Base-by-base conservation (phyloP, 1,140 invertebrate species). In the Octopus sinensis region DNA sequence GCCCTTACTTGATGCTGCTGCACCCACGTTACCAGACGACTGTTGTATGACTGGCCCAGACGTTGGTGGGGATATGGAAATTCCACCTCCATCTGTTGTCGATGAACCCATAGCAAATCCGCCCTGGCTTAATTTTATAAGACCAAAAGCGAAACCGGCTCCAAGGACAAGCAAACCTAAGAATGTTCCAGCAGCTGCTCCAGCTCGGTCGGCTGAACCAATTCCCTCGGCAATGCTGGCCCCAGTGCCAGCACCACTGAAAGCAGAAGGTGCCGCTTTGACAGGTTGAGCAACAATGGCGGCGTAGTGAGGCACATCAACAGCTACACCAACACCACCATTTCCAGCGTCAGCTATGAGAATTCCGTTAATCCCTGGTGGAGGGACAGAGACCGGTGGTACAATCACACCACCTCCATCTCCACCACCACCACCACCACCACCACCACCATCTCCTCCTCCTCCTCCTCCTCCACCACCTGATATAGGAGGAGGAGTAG, bases 151-250 rank as follows among this genome's bases (percentile, higher is more conserved):
- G 68, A 90, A 54, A 80, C 87, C 86, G 73, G 85, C 87, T 10
- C 84, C 84, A 52, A 87, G 82, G 9, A 84, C 84, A 76, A 88
- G 81, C 17, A 88, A 83, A n/a, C 86, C 88, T 9, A 90, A 83
- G 13, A 90, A 83, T 4, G 88, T 85, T 78, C 89, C 89, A 68
- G 87, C 83, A 6, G 88, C 84, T 13, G 86, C 87, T 4, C 87
- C 88, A 43, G 88, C 89, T 56, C 86, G 75, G 6, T 75, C 81
- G 81, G 17, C 83, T 79, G 78, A 73, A 53, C 77, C 80, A n/a
- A 68, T 79, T 80, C 81, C 82, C 6, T 76, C 53, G 53, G 80
- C 84, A 13, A 53, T 73, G 51, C 76, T 80, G 43, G n/a, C 62
- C 10, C 78, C 80, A 6, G 68, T 78, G 43, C 79, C 79, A 73